A percentile compares a stretch with the other conserved stretches of the same genome.
Evolutionary conservation across 2,113 vertebrate species (phyloP).

Genomic region (Ceyx margarethae): DNA sequence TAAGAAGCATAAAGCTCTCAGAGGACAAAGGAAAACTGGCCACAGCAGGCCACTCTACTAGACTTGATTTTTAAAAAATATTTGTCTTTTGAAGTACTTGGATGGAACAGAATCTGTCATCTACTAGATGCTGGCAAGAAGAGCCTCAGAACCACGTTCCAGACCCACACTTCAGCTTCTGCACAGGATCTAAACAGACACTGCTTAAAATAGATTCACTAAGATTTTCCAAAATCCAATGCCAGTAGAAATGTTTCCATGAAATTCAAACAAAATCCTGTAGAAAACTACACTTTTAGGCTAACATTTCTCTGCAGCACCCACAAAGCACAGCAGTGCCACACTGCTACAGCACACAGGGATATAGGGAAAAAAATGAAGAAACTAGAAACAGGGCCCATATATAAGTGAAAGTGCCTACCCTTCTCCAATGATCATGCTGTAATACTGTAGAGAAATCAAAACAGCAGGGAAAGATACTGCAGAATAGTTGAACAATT

Average conservation of each 20-base stretch:
- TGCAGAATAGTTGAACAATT: background rate
- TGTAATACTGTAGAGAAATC: constrained; percentile 57
- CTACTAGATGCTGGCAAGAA: constrained; percentile 21
- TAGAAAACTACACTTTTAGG: background rate
- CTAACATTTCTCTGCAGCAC: constrained; percentile 19
- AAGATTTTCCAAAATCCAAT: background rate
- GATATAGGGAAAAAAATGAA: background rate
- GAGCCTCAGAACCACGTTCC: background rate
- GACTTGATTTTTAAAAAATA: background rate
- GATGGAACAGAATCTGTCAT: background rate
- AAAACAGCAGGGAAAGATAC: constrained; percentile 21
- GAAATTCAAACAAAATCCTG: constrained; percentile 36
- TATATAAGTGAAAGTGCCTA: constrained; percentile 45
- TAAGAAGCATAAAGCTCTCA: background rate
- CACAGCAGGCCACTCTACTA: background rate
- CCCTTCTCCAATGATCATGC: constrained; percentile 41
- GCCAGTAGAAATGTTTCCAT: constrained; percentile 10
- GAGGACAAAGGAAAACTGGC: background rate
- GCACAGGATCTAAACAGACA: constrained; percentile 15
- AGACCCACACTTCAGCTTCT: constrained; percentile 12
- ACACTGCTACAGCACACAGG: constrained; percentile 30
- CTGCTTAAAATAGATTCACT: background rate
- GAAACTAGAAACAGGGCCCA: background rate
- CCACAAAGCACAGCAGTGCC: constrained; percentile 22
- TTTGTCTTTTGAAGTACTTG: background rate